These are phyloP conservation scores for Chromoteleia sp. DNA, from an alignment of 2,888 invertebrate genomes.

Conservation along the genomic window DNA sequence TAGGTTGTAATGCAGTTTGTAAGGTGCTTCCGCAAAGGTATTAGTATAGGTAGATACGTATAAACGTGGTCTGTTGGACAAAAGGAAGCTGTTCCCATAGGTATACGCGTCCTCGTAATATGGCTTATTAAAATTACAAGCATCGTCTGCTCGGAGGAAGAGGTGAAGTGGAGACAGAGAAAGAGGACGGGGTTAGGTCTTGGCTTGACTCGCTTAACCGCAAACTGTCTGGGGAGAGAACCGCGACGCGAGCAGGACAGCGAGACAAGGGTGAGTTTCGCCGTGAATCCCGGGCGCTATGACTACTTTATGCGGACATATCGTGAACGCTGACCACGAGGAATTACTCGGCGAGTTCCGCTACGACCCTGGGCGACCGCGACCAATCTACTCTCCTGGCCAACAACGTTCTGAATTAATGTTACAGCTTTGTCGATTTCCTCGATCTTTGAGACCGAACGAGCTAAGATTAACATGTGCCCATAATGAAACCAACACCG, in stretches of 20 bases:
- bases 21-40: conserved; percentile 35
- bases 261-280: conserved; percentile 78
- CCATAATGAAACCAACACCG: conserved; percentile 51
- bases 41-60: conserved; percentile 52
- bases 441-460: conserved; percentile 71
- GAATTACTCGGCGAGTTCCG: conserved; percentile 79
- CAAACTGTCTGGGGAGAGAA: conserved; percentile 80
- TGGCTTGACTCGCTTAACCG: conserved; percentile 75
- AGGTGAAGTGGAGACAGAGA: conserved; percentile 31
- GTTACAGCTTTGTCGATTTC: conserved; percentile 82
- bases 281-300: conserved; percentile 72
- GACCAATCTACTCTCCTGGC: conserved; percentile 72
- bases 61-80: conserved; percentile 65
- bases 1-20: conserved; percentile 41
- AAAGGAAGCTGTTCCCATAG: conserved; percentile 76
- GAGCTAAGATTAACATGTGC: conserved; percentile 75
- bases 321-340: conserved; percentile 80
- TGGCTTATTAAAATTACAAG: conserved; percentile 84
- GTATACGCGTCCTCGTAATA: conserved; percentile 78
- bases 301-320: conserved; percentile 75
- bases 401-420: conserved; percentile 80
- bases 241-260: conserved; percentile 84
- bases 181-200: conserved; percentile 73
- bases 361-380: conserved; percentile 76
- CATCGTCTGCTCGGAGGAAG: conserved; percentile 64